A percentile compares a stretch with the other conserved stretches of the same genome.
phyloP scores from a whole-genome alignment of 2,797 vertebrate species.

The Argya squamiceps region DNA sequence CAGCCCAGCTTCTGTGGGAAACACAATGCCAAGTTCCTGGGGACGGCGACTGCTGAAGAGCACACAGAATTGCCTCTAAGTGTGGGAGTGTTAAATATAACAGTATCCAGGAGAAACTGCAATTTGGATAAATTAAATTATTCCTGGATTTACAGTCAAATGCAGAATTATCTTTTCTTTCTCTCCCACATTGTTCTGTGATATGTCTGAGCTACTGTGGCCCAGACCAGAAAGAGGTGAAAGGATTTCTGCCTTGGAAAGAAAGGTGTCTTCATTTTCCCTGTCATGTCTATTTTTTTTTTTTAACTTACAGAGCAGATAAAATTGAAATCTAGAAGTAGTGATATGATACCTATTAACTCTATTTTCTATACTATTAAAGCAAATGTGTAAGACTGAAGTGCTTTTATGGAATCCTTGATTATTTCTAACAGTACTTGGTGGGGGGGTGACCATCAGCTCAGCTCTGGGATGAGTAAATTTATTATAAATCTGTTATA shows the following conservation, averaged over 20 bases:
- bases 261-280: not conserved
- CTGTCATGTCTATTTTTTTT: not conserved
- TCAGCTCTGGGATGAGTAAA: not conserved
- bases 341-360: not conserved
- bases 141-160: not conserved
- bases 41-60: not conserved
- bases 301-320: not conserved
- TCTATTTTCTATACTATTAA: not conserved
- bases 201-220: not conserved
- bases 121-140: not conserved
- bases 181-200: not conserved
- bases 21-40: not conserved
- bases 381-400: not conserved
- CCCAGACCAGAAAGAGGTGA: not conserved
- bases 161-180: not conserved
- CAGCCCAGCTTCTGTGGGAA: not conserved
- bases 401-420: not conserved
- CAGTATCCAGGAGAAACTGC: not conserved
- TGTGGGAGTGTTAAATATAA: not conserved
- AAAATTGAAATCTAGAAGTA: not conserved
- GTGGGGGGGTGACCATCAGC: not conserved
- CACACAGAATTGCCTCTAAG: rapidly evolving
- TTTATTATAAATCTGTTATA: not conserved
- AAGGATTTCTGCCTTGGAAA: not conserved
- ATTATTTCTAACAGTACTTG: not conserved